Percentiles rank a stretch among this genome's conserved stretches.
Evolutionary conservation across 1,140 invertebrate species (phyloP).

Genomic region (Coptotermes formosanus): DNA sequence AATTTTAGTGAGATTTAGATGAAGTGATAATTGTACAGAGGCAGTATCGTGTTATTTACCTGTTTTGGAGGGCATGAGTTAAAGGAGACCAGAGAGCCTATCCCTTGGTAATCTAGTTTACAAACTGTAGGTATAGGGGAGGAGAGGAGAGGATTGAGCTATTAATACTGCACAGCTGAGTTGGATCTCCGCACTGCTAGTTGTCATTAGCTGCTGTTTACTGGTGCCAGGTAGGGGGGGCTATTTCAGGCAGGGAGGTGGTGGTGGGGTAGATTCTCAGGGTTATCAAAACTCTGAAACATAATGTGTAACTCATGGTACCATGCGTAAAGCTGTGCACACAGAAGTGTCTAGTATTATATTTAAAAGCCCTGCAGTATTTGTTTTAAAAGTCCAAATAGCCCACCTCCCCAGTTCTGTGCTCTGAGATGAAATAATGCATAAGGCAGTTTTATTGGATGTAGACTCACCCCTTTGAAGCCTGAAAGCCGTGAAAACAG

Average conservation of each 20-base stretch:
- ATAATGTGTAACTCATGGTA: background rate
- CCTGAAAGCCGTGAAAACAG: no score
- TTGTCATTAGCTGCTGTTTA: constrained; percentile 16
- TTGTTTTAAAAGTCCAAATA: no score
- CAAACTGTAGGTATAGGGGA: background rate
- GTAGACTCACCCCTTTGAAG: no score
- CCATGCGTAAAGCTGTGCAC: no score
- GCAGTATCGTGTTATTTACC: background rate
- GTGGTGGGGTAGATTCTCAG: background rate
- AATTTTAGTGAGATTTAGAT: background rate
- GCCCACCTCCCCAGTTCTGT: no score
- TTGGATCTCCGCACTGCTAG: background rate
- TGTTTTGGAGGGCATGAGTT: background rate
- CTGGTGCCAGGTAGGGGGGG: background rate
- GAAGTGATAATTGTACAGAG: background rate
- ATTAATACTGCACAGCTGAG: background rate
- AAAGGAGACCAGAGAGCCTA: background rate
- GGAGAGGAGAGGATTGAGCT: background rate
- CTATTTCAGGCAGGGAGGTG: background rate
- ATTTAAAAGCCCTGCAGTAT: no score
- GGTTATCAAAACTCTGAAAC: background rate
- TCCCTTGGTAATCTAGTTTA: background rate
- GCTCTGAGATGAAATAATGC: no score
- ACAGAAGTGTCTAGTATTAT: no score
- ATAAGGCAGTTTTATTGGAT: no score